Percentiles rank a stretch among this genome's conserved stretches.
phyloP scores from a whole-genome alignment of 2,888 invertebrate genomes.

The Patella depressa region DNA sequence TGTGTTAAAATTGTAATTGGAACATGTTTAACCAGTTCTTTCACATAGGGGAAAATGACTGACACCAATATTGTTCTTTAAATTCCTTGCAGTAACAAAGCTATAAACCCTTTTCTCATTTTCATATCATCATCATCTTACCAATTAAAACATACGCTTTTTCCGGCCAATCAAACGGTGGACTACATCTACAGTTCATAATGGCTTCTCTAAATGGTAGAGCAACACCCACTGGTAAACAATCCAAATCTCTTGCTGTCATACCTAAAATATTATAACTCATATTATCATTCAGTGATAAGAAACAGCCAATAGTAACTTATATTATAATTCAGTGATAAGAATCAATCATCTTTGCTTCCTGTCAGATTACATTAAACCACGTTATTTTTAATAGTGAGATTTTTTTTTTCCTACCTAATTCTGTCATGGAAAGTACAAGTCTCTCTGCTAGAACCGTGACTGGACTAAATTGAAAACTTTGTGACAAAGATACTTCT shows the following conservation, averaged over 20 bases:
- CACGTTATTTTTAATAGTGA: too few relatives aligned
- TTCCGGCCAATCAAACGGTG: conserved; percentile 82
- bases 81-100: too few relatives aligned
- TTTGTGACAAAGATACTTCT: conserved; percentile 57
- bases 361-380: too few relatives aligned
- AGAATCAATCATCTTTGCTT: too few relatives aligned
- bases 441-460: conserved; percentile 71
- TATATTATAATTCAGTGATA: neutral
- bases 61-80: too few relatives aligned
- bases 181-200: conserved; percentile 80
- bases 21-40: too few relatives aligned
- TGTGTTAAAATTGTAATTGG: too few relatives aligned
- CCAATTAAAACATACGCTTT: conserved; percentile 81
- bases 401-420: conserved; percentile 64
- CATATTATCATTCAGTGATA: neutral
- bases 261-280: conserved; percentile 74
- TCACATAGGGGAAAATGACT: too few relatives aligned
- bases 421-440: conserved; percentile 75
- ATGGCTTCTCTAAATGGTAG: conserved; percentile 80
- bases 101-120: too few relatives aligned
- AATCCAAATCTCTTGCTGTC: conserved; percentile 80
- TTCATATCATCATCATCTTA: conserved; percentile 28
- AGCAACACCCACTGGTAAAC: conserved; percentile 81
- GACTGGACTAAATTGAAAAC: conserved; percentile 47
- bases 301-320: neutral